A percentile compares a stretch with the other conserved stretches of the same genome.
Conservation (phyloP, 2,888 invertebrate species). For the Cephus pygmeus region DNA sequence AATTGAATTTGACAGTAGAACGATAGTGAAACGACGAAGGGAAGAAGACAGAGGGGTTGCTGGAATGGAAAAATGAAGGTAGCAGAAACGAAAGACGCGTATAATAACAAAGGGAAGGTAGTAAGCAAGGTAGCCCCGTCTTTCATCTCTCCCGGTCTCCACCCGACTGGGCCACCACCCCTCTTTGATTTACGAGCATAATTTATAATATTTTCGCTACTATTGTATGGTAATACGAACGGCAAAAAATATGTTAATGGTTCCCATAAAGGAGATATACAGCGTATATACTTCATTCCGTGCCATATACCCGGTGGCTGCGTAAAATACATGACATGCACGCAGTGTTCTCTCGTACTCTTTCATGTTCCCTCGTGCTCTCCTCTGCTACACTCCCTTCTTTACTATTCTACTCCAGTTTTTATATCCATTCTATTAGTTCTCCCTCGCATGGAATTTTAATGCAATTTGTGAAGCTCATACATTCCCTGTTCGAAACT, state of each 20-base stretch:
- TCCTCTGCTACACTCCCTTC: too few relatives aligned
- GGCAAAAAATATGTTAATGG: conserved; percentile 65
- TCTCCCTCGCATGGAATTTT: not conserved
- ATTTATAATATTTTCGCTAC: conserved; percentile 65
- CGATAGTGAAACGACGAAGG: not conserved
- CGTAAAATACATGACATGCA: conserved; percentile 43
- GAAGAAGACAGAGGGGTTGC: not conserved
- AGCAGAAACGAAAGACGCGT: conserved; percentile 2
- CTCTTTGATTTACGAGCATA: conserved; percentile 62
- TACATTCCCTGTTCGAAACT: too few relatives aligned
- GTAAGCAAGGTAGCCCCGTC: conserved; percentile 7
- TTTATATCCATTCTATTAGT: not conserved
- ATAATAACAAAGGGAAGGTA: conserved; percentile 1
- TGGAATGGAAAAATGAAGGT: not conserved
- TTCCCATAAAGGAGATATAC: conserved; percentile 65
- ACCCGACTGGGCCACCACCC: conserved; percentile 20
- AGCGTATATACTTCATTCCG: conserved; percentile 60
- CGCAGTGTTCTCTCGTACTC: conserved; percentile 2
- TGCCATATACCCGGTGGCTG: conserved; percentile 56
- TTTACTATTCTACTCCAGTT: conserved; percentile 5
- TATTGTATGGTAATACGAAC: conserved; percentile 64
- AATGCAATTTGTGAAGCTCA: not conserved
- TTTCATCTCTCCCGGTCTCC: conserved; percentile 30
- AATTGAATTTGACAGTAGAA: not conserved
- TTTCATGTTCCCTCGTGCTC: too few relatives aligned